phyloP scores from a whole-genome alignment of 2,797 vertebrate genomes.

The Tachyglossus aculeatus region DNA sequence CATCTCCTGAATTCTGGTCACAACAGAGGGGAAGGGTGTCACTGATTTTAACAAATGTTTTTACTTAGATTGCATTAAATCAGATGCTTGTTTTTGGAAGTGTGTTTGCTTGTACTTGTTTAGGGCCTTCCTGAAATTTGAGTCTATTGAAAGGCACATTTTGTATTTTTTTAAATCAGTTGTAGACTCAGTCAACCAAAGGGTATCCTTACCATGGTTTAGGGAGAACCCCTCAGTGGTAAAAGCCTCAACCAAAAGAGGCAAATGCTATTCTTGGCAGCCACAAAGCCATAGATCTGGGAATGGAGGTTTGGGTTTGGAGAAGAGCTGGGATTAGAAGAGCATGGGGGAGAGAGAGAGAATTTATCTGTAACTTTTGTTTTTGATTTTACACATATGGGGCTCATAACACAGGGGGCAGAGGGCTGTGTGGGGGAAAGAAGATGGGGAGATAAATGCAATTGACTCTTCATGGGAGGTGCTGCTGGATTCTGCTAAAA shows the following conservation, averaged over 20 bases:
- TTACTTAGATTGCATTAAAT: too few relatives aligned
- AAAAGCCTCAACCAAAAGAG: constrained; percentile 19
- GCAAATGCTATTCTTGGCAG: constrained; percentile 21
- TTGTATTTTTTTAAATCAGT: too few relatives aligned
- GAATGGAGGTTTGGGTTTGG: not conserved
- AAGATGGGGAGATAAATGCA: constrained; percentile 20
- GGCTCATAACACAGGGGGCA: constrained; percentile 31
- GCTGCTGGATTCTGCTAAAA: not conserved
- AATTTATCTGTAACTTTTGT: constrained; percentile 48
- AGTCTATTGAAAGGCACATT: too few relatives aligned
- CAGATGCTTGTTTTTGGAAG: too few relatives aligned
- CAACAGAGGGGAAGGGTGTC: too few relatives aligned
- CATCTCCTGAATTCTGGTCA: too few relatives aligned
- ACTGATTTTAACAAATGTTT: too few relatives aligned
- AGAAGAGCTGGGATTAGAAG: not conserved
- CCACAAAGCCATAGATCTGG: not conserved
- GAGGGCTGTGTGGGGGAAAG: not conserved
- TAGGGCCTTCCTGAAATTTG: too few relatives aligned
- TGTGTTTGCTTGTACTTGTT: too few relatives aligned
- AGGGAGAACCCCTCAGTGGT: not conserved
- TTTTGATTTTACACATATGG: constrained; percentile 55
- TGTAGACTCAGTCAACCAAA: too few relatives aligned
- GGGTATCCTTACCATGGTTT: constrained; percentile 5
- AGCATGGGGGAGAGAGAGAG: not conserved
- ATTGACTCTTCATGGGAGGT: not conserved